A percentile compares a stretch with the other conserved stretches of the same genome.
Evolutionary conservation across 2,888 invertebrate genomes (phyloP).

Genomic region (Meganola albula): DNA sequence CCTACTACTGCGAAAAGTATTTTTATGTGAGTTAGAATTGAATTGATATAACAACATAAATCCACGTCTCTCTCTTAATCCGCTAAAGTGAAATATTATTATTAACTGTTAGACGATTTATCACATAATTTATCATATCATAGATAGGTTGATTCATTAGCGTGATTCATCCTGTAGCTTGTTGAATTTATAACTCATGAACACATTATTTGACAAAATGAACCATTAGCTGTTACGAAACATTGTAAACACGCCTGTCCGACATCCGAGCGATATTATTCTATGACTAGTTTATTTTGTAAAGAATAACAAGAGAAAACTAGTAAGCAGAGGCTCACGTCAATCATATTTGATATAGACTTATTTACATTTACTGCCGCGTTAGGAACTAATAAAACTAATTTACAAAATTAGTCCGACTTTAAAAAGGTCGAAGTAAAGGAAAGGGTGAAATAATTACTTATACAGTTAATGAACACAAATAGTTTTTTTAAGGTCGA

Average conservation of each 20-base stretch:
- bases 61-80: constrained; percentile 55
- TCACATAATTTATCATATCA: constrained; percentile 60
- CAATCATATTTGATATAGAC: too few relatives aligned
- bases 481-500: too few relatives aligned
- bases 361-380: too few relatives aligned
- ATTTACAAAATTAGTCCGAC: too few relatives aligned
- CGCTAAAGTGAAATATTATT: constrained; percentile 58
- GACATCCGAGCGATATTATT: constrained; percentile 30
- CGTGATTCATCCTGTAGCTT: constrained; percentile 48
- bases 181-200: constrained; percentile 29
- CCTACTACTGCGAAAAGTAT: too few relatives aligned
- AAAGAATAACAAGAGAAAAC: constrained; percentile 29
- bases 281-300: constrained; percentile 29
- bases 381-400: too few relatives aligned
- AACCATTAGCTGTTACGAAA: constrained; percentile 57
- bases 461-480: too few relatives aligned
- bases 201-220: constrained; percentile 56
- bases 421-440: too few relatives aligned
- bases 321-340: constrained; percentile 18
- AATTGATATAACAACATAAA: constrained; percentile 31
- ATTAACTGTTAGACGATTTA: constrained; percentile 55
- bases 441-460: too few relatives aligned
- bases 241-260: constrained; percentile 50
- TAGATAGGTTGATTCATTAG: constrained; percentile 56
- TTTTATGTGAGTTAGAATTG: too few relatives aligned